A percentile compares a stretch with the other conserved stretches of the same genome.
Conservation (phyloP, 2,113 vertebrate genomes). For the Reinhardtius hippoglossoides region DNA sequence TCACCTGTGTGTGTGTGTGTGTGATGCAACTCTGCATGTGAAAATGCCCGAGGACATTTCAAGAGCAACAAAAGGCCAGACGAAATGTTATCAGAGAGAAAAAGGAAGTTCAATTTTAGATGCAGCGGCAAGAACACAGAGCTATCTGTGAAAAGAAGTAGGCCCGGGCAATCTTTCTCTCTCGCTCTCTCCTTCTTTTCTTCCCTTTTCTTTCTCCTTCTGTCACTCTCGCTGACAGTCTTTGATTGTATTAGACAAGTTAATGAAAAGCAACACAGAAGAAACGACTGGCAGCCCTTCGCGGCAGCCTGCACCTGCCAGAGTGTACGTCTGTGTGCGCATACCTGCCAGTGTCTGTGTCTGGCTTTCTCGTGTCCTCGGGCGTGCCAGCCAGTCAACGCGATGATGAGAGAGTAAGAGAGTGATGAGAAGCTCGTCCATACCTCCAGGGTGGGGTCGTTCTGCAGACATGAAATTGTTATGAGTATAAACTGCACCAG, state of each 20-base stretch:
- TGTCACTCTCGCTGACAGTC: conserved; percentile 73
- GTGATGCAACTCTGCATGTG: conserved; percentile 9
- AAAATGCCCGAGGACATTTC: conserved; percentile 27
- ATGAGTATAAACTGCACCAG: conserved; percentile 48
- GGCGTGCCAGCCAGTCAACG: conserved; percentile 61
- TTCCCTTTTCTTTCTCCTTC: conserved; percentile 48
- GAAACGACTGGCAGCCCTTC: conserved; percentile 54
- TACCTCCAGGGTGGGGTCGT: conserved; percentile 53
- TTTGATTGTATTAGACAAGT: conserved; percentile 77
- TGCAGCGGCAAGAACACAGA: conserved; percentile 37
- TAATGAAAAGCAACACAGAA: conserved; percentile 77
- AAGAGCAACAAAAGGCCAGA: conserved; percentile 47
- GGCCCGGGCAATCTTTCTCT: conserved; percentile 6
- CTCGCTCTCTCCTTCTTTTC: conserved; percentile 15
- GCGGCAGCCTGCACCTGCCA: conserved; percentile 69
- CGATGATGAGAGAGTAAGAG: conserved; percentile 69
- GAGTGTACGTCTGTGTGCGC: conserved; percentile 49
- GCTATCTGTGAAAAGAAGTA: conserved; percentile 43
- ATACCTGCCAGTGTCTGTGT: conserved; percentile 66
- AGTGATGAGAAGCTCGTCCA: conserved; percentile 72
- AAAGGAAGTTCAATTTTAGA: conserved; percentile 66
- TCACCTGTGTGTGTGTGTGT: not conserved
- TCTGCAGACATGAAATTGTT: conserved; percentile 54
- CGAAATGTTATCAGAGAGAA: conserved; percentile 52
- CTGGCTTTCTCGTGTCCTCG: conserved; percentile 57